A percentile compares a stretch with the other conserved stretches of the same genome.
Evolutionary conservation across 2,113 vertebrate species (phyloP).

Genomic region (Caranx melampygus): DNA sequence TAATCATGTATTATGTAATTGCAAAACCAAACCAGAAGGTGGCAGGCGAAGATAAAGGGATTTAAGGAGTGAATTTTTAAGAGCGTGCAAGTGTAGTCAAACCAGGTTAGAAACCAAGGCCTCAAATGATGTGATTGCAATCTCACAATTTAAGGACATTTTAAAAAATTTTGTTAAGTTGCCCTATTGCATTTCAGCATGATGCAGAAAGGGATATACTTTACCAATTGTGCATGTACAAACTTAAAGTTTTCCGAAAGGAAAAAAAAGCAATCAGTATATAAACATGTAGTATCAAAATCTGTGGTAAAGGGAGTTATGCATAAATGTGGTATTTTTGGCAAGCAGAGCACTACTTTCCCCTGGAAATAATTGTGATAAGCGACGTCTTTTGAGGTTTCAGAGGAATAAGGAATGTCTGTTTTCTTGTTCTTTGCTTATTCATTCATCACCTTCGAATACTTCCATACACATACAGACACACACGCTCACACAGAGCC

Average conservation of each 20-base stretch:
- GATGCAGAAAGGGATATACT: background rate
- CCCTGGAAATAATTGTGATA: slow-evolving; percentile 27
- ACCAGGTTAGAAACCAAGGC: background rate
- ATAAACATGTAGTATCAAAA: slow-evolving; percentile 15
- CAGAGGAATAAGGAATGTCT: slow-evolving; percentile 26
- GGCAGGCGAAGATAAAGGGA: slow-evolving; percentile 65
- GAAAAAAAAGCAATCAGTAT: background rate
- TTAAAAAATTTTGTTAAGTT: background rate
- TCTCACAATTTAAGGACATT: background rate
- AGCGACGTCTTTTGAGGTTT: slow-evolving; percentile 35
- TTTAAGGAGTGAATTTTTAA: background rate
- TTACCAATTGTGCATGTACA: background rate
- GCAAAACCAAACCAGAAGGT: slow-evolving; percentile 65
- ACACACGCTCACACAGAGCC: slow-evolving; percentile 43
- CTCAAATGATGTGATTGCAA: background rate
- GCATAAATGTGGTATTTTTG: slow-evolving; percentile 20
- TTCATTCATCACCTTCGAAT: slow-evolving; percentile 64
- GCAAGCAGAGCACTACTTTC: background rate
- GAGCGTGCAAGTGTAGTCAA: background rate
- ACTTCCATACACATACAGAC: slow-evolving; percentile 25
- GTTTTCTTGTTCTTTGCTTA: slow-evolving; percentile 28
- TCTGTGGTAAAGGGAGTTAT: slow-evolving; percentile 18
- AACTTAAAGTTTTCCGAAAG: background rate
- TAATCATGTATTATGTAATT: slow-evolving; percentile 9
- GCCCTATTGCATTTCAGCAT: background rate